Percentiles rank a stretch among this genome's conserved stretches.
These are phyloP conservation scores for Hirtodrosophila trivittata DNA, from an alignment of 2,888 invertebrate species.

Conservation along the genomic window DNA sequence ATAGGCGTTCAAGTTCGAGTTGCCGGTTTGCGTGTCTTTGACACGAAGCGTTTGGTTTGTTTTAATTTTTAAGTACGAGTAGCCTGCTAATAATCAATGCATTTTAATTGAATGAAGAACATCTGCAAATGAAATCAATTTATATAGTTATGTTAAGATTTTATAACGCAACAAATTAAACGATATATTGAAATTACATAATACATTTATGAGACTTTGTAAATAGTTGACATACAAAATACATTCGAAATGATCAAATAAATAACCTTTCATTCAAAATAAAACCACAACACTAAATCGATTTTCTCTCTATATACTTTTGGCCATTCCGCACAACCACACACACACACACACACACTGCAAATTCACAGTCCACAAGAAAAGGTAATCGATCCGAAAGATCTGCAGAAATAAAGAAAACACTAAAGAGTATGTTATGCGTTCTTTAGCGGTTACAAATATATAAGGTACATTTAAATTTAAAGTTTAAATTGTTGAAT, in stretches of 20 bases:
- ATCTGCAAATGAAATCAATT: slow-evolving; percentile 59
- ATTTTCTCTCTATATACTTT: slow-evolving; percentile 44
- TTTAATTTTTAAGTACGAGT: slow-evolving; percentile 65
- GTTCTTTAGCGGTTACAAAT: slow-evolving; percentile 67
- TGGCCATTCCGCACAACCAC: slow-evolving; percentile 31
- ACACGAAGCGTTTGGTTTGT: slow-evolving; percentile 60
- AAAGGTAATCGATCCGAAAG: slow-evolving; percentile 31
- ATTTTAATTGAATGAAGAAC: slow-evolving; percentile 55
- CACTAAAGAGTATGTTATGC: slow-evolving; percentile 56
- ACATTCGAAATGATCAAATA: slow-evolving; percentile 58
- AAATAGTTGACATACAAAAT: slow-evolving; percentile 71
- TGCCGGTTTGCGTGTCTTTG: slow-evolving; percentile 29
- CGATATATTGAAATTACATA: slow-evolving; percentile 46
- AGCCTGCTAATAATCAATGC: slow-evolving; percentile 67
- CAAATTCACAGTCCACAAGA: slow-evolving; percentile 24
- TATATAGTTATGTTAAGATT: slow-evolving; percentile 75
- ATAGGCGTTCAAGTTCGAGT: slow-evolving; percentile 1
- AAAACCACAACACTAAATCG: slow-evolving; percentile 48
- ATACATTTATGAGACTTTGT: slow-evolving; percentile 67
- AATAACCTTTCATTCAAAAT: slow-evolving; percentile 63
- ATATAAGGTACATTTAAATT: slow-evolving; percentile 63
- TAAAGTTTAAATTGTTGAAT: slow-evolving; percentile 67
- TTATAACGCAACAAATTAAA: slow-evolving; percentile 64
- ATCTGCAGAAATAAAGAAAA: slow-evolving; percentile 19
- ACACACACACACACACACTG: slow-evolving; percentile 16